Conservation (phyloP, 1,140 invertebrate genomes). For the Papilio polytes region DNA sequence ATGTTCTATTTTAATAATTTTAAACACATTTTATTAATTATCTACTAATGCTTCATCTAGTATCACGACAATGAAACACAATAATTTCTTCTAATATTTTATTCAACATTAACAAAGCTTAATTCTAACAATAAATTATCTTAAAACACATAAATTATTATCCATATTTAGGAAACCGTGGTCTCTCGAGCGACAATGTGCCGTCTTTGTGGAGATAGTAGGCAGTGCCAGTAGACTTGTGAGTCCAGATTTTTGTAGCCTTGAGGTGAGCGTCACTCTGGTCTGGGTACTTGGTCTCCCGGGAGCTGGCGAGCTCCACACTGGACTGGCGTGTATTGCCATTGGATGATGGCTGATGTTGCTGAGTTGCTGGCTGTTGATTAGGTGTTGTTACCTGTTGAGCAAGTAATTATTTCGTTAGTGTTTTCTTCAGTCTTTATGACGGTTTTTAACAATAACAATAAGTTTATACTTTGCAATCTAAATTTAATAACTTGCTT, state of each 20-base stretch:
- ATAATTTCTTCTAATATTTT: constrained; percentile 13
- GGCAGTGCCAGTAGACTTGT: constrained; percentile 72
- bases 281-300: constrained; percentile 51
- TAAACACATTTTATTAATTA: too few species aligned
- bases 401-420: constrained; percentile 10
- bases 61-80: neutral
- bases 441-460: too few species aligned
- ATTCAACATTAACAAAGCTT: constrained; percentile 6
- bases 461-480: neutral
- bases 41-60: too few species aligned
- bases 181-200: constrained; percentile 65
- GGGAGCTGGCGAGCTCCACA: constrained; percentile 56
- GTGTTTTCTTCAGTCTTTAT: too few species aligned
- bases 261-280: constrained; percentile 77
- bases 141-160: constrained; percentile 27
- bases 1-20: too few species aligned
- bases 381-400: constrained; percentile 52
- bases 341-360: constrained; percentile 38
- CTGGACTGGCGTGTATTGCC: constrained; percentile 15
- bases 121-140: constrained; percentile 36
- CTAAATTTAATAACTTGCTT: neutral
- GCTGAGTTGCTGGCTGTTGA: constrained; percentile 31
- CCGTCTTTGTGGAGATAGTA: constrained; percentile 78
- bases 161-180: constrained; percentile 48
- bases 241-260: constrained; percentile 74